These are phyloP conservation scores for Rhyzopertha dominica DNA, from an alignment of 1,140 invertebrate genomes.

Conservation along the genomic window DNA sequence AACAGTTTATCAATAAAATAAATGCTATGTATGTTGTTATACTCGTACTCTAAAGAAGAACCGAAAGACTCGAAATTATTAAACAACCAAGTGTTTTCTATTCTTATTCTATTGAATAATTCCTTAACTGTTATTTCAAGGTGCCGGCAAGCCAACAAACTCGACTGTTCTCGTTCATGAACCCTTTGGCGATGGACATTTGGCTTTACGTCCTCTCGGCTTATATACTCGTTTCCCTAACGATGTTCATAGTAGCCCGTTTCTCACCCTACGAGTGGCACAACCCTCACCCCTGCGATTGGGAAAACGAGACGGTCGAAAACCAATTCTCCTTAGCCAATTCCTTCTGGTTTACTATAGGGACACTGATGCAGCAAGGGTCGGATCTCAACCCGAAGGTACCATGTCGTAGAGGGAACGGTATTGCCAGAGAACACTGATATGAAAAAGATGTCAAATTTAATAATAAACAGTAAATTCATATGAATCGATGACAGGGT, in stretches of 20 bases:
- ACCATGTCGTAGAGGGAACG: too few species aligned
- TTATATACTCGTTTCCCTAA: conserved; percentile 72
- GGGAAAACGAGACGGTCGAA: conserved; percentile 53
- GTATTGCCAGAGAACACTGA: too few species aligned
- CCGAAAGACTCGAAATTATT: too few species aligned
- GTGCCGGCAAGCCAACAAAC: conserved; percentile 65
- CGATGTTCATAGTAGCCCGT: conserved; percentile 76
- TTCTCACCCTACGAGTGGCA: conserved; percentile 80
- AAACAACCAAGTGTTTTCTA: too few species aligned
- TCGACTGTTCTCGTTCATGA: conserved; percentile 80
- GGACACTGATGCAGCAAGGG: conserved; percentile 79
- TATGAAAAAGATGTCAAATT: too few species aligned
- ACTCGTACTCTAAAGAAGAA: too few species aligned
- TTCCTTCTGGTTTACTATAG: conserved; percentile 77
- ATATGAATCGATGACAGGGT: too few species aligned
- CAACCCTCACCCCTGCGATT: conserved; percentile 68
- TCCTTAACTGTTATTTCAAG: conserved; percentile 37
- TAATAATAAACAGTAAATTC: too few species aligned
- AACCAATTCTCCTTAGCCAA: conserved; percentile 68
- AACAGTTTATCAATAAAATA: too few species aligned
- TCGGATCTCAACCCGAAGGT: conserved; percentile 70
- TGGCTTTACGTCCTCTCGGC: conserved; percentile 76
- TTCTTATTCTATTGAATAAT: too few species aligned
- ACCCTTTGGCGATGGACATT: conserved; percentile 79
- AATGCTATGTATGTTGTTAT: too few species aligned